Evolutionary conservation across 1,140 invertebrate species (phyloP).

Genomic region (Drosophila burlai): DNA sequence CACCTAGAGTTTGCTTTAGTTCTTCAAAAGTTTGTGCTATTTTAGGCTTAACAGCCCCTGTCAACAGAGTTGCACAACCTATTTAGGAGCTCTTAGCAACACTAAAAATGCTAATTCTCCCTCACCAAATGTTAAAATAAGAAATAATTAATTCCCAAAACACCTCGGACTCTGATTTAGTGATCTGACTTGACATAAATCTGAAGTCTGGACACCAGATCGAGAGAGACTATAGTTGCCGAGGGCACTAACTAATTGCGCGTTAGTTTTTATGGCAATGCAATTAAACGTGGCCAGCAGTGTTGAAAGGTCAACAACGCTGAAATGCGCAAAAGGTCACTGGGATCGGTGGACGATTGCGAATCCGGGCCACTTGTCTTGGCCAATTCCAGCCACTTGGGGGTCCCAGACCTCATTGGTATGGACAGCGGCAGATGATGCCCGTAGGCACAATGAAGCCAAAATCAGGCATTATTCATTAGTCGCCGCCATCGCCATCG

Average conservation of each 20-base stretch:
- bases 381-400: constrained; percentile 27
- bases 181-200: constrained; percentile 36
- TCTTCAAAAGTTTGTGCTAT: not conserved
- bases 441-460: constrained; percentile 56
- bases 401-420: constrained; percentile 51
- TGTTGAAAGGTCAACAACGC: constrained; percentile 13
- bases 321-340: constrained; percentile 35
- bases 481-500: constrained; percentile 36
- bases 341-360: not conserved
- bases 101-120: not conserved
- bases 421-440: constrained; percentile 46
- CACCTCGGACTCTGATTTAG: not conserved
- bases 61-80: not conserved
- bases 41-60: not conserved
- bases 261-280: constrained; percentile 57
- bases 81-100: not conserved
- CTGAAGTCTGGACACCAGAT: constrained; percentile 24
- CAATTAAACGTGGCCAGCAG: constrained; percentile 39
- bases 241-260: constrained; percentile 49
- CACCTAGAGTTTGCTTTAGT: no score
- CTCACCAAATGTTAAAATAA: not conserved
- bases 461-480: constrained; percentile 81
- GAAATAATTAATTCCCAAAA: not conserved
- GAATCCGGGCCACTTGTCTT: constrained; percentile 28
- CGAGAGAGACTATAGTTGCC: constrained; percentile 3